Conservation (phyloP, 2,888 invertebrate genomes). For the Steromphala cineraria region DNA sequence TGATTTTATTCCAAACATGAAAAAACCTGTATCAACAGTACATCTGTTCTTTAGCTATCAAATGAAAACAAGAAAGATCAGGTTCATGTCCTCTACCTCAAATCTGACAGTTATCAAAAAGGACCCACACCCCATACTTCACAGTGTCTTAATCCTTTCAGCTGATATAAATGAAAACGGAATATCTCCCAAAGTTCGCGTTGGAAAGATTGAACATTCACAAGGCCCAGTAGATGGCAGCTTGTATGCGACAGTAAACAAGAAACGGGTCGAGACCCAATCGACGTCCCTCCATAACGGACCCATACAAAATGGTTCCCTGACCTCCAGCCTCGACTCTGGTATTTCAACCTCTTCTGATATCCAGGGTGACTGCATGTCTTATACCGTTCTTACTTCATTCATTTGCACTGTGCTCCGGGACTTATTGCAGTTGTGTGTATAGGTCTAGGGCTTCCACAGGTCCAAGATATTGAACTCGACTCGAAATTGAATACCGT, state of each 20-base stretch:
- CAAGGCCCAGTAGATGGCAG: slow-evolving; percentile 87
- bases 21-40: no score
- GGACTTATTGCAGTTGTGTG: no score
- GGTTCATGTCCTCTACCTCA: no score
- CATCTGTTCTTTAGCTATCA: no score
- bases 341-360: slow-evolving; percentile 84
- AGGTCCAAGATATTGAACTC: no score
- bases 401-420: slow-evolving; percentile 10
- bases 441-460: no score
- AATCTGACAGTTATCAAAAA: no score
- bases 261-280: slow-evolving; percentile 59
- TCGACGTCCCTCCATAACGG: slow-evolving; percentile 46
- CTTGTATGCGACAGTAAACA: slow-evolving; percentile 84
- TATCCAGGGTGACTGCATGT: slow-evolving; percentile 30
- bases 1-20: no score
- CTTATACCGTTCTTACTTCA: slow-evolving; percentile 14
- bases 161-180: slow-evolving; percentile 60
- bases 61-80: no score
- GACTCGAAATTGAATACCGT: no score
- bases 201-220: slow-evolving; percentile 25
- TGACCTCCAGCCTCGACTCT: slow-evolving; percentile 92
- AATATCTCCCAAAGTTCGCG: slow-evolving; percentile 31
- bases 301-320: slow-evolving; percentile 76
- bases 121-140: not conserved
- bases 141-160: slow-evolving; percentile 39